These are phyloP conservation scores for Ctenopoma kingsleyae DNA, from an alignment of 2,797 vertebrate species.

Conservation along the genomic window DNA sequence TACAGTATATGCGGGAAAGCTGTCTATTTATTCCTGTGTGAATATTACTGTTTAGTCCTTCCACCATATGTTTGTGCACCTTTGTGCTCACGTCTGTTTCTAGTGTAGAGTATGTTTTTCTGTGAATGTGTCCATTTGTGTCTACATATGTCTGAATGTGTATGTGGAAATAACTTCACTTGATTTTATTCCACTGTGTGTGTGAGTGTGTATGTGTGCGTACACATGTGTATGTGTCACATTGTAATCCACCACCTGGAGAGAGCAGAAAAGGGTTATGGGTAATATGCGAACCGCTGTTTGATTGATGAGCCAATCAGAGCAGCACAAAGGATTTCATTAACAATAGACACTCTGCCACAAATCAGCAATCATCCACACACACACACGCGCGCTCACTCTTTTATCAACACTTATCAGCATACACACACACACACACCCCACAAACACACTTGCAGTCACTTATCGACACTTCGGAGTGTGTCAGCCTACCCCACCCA, in stretches of 20 bases:
- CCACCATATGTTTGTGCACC: neutral
- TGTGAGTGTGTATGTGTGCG: neutral
- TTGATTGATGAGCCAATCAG: slow-evolving; percentile 88
- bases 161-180: neutral
- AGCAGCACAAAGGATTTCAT: slow-evolving; percentile 86
- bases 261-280: slow-evolving; percentile 76
- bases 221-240: slow-evolving; percentile 49
- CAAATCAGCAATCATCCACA: slow-evolving; percentile 85
- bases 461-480: slow-evolving; percentile 54
- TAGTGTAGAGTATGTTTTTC: neutral
- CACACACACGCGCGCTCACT: slow-evolving; percentile 26
- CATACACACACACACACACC: slow-evolving; percentile 27
- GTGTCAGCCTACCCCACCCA: slow-evolving; percentile 27
- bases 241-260: slow-evolving; percentile 79
- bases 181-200: neutral
- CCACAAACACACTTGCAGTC: slow-evolving; percentile 61
- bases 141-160: neutral
- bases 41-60: neutral
- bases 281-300: slow-evolving; percentile 78
- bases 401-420: slow-evolving; percentile 74
- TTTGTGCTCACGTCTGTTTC: neutral
- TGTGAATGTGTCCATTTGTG: neutral
- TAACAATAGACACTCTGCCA: slow-evolving; percentile 83
- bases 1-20: slow-evolving; percentile 12
- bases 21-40: neutral